Base-by-base conservation (phyloP, 2,113 vertebrate species). In the Hystrix brachyura region DNA sequence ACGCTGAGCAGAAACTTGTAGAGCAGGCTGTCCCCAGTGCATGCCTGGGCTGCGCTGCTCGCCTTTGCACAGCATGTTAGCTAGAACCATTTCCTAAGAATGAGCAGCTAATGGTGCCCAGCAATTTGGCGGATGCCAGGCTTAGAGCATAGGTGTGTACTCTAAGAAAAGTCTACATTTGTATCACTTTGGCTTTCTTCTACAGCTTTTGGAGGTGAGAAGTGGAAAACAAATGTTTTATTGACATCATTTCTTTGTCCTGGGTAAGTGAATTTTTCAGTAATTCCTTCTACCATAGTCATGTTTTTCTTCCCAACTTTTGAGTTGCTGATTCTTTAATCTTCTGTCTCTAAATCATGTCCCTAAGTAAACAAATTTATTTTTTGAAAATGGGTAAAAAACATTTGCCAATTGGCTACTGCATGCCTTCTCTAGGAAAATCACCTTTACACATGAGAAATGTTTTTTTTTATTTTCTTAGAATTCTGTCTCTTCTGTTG, bases 141-240 rank as follows among this genome's bases (percentile, higher is more conserved):
- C 48, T 71, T 38, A 29, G 43, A 74, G 0, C 60, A 38, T 64
- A 67, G 51, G 11, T 71, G 13, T 89, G 87, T 78, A 3, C 48
- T 84, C 76, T 94, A 84, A 93, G 78, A 34, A 71, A 76, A 84
- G 19, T 90, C 38, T 94, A 1, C 88, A 25, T 79, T 96, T 83
- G 85, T n/a, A 46, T 27, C 9, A 62, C 60, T 85, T 97, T 59
- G 97, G 71, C 97, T 94, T 97, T 94, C 96, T 98, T 97, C 94
- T 97, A 87, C 94, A 99, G 99, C 99, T 90, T 99, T 99, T 97
- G 99, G 99, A 97, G 99, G 99, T 82, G 99, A 99, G 96, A 99
- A 99, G 97, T 99, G 99, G 99, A 99, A 99, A 98, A 99, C 99
- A 79, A 99, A 99, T 48, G 99, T 99, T 91, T 98, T 99, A 96